Conservation (phyloP, 2,113 vertebrate species). For the Oceanites oceanicus region DNA sequence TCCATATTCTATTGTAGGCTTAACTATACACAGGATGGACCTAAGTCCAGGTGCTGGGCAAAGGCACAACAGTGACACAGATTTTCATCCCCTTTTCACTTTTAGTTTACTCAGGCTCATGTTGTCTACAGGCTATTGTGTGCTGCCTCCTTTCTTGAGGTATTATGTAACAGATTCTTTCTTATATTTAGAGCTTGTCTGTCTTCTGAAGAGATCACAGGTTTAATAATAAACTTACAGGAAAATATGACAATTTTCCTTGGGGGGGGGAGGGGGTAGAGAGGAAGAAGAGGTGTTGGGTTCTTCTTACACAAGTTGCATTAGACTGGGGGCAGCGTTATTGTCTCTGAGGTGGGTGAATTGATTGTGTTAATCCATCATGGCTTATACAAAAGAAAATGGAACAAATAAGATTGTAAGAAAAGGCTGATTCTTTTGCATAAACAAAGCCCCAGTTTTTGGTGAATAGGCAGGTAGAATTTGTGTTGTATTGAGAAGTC, state of each 20-base stretch:
- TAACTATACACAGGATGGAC: not conserved
- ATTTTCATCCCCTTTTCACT: not conserved
- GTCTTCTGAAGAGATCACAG: constrained; percentile 34
- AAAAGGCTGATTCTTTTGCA: not conserved
- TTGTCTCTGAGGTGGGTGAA: not conserved
- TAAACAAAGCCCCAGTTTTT: not conserved
- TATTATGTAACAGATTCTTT: not conserved
- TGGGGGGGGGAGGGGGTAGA: not conserved
- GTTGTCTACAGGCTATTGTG: not conserved
- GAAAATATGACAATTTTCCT: not conserved
- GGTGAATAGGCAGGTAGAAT: not conserved
- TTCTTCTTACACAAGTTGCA: not conserved
- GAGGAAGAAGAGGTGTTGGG: not conserved
- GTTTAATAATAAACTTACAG: constrained; percentile 36
- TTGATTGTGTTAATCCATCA: not conserved
- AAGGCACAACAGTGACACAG: not conserved
- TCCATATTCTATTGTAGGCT: not conserved
- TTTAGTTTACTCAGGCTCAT: fast-evolving
- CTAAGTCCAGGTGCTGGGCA: not conserved
- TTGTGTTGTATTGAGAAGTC: not conserved
- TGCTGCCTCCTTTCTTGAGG: not conserved
- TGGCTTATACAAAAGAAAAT: not conserved
- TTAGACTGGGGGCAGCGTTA: fast-evolving
- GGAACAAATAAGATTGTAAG: not conserved
- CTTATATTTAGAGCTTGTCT: constrained; percentile 36